A percentile compares a stretch with the other conserved stretches of the same genome.
Evolutionary conservation across 1,140 invertebrate genomes (phyloP).

Genomic region (Zophobas morio): DNA sequence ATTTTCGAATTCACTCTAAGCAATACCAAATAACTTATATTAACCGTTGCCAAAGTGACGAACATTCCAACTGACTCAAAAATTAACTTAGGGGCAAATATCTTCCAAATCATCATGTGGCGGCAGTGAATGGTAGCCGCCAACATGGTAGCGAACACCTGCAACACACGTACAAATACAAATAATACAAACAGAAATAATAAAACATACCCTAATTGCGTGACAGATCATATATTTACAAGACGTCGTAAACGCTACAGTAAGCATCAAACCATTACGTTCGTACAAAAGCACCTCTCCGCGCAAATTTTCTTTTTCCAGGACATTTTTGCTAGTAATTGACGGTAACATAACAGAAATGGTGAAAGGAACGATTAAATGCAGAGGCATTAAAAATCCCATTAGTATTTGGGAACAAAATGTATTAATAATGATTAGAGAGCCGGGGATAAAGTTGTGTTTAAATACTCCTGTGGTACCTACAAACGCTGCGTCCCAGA

Average conservation of each 20-base stretch:
- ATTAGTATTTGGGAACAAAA: slow-evolving; percentile 81
- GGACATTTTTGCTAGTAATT: slow-evolving; percentile 58
- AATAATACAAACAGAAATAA: slow-evolving; percentile 28
- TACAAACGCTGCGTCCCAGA: slow-evolving; percentile 93
- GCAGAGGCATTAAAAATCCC: slow-evolving; percentile 79
- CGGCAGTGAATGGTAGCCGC: slow-evolving; percentile 90
- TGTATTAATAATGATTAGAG: slow-evolving; percentile 79
- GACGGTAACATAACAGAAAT: slow-evolving; percentile 77
- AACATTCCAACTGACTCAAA: slow-evolving; percentile 86
- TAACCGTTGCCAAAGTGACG: slow-evolving; percentile 72
- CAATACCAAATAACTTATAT: slow-evolving; percentile 71
- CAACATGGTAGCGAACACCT: slow-evolving; percentile 88
- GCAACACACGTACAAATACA: slow-evolving; percentile 50
- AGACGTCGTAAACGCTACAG: slow-evolving; percentile 75
- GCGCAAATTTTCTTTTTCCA: slow-evolving; percentile 69
- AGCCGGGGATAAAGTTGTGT: slow-evolving; percentile 72
- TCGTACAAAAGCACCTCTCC: slow-evolving; percentile 81
- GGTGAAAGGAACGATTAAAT: slow-evolving; percentile 85
- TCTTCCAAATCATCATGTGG: slow-evolving; percentile 98
- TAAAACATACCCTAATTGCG: slow-evolving; percentile 80
- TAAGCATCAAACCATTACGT: slow-evolving; percentile 73
- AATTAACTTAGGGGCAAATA: slow-evolving; percentile 95
- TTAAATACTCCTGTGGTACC: slow-evolving; percentile 74
- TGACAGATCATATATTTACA: slow-evolving; percentile 84
- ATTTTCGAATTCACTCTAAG: slow-evolving; percentile 69